These are phyloP conservation scores for Manduca sexta DNA, from an alignment of 1,140 invertebrate species.

Conservation along the genomic window DNA sequence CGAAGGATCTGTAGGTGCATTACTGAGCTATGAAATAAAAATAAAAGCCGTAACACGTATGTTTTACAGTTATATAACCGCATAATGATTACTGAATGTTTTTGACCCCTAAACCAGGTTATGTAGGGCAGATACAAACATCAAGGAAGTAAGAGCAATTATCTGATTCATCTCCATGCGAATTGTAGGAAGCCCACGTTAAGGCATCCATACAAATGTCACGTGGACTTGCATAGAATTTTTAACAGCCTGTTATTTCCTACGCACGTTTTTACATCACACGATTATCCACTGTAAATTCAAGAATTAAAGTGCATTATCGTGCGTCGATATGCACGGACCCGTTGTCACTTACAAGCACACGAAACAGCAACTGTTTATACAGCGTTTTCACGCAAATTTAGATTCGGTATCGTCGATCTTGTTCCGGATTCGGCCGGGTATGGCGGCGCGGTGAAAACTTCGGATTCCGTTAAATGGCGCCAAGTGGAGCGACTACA, in stretches of 20 bases:
- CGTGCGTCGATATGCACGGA: not conserved
- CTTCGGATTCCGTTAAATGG: constrained; percentile 21
- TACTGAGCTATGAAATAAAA: too few relatives aligned
- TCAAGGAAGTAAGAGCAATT: constrained; percentile 6
- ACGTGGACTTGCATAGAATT: not conserved
- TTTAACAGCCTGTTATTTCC: not conserved
- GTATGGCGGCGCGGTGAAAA: constrained; percentile 22
- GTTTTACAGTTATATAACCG: too few relatives aligned
- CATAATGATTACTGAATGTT: too few relatives aligned
- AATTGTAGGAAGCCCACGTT: constrained; percentile 2
- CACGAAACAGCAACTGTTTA: constrained; percentile 6
- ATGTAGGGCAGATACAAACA: not conserved
- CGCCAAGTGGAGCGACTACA: constrained; percentile 8
- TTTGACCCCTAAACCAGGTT: too few relatives aligned
- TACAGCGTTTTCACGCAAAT: constrained; percentile 19
- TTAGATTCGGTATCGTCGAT: constrained; percentile 11
- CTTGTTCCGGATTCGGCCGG: constrained; percentile 18
- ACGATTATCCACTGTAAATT: not conserved
- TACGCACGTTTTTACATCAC: not conserved
- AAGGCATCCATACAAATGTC: constrained; percentile 7
- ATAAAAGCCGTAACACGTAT: too few relatives aligned
- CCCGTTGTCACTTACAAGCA: not conserved
- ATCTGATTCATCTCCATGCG: not conserved
- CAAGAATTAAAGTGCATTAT: not conserved
- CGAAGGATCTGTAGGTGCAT: too few relatives aligned